Evolutionary conservation across 2,888 invertebrate species (phyloP), one percentile per base, ranked within the genome.

Genomic region (Eilema sororculum): DNA sequence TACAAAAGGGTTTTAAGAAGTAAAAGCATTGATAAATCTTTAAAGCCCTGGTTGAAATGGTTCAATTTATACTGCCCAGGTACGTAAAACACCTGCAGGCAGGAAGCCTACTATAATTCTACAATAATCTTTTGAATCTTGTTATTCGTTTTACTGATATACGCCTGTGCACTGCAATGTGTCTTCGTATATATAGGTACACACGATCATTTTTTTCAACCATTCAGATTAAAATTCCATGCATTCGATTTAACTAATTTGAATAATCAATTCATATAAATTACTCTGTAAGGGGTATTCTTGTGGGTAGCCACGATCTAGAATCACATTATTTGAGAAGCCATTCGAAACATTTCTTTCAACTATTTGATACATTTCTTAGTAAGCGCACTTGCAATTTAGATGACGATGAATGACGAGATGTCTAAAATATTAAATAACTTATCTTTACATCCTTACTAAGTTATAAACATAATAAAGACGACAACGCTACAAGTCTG

Each of bases 381-480:
- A 73, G 73, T 69, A 80, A 69, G 73, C 77, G 69, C 68, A 66
- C 69, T 71, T 68, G 65, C 58, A 68, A 65, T 73, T 70, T 71
- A 72, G 33, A 58, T 65, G 37, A 22, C 41, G 37, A 20, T 13
- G 28, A 59, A n/a, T n/a, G n/a, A n/a, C n/a, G n/a, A 64, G n/a
- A 65, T 5, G 30, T 52, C 58, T 33, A 59, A 57, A 22, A 25
- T 60, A 52, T 61, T 52, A 57, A n/a, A 71, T 41, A 60, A 64
- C 56, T 73, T 64, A 67, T 72, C 70, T 73, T 79, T 78, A 84
- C 81, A 83, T 75, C 80, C 78, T 78, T 77, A 78, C 64, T 78
- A 79, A 87, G 81, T 86, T 86, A 87, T 86, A 85, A 86, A 86
- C 81, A 86, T 85, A 83, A 88, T 90, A 88, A 88, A 89, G 86